phyloP scores from a whole-genome alignment of 2,888 invertebrate genomes.

The Ferdinandea cuprea region DNA sequence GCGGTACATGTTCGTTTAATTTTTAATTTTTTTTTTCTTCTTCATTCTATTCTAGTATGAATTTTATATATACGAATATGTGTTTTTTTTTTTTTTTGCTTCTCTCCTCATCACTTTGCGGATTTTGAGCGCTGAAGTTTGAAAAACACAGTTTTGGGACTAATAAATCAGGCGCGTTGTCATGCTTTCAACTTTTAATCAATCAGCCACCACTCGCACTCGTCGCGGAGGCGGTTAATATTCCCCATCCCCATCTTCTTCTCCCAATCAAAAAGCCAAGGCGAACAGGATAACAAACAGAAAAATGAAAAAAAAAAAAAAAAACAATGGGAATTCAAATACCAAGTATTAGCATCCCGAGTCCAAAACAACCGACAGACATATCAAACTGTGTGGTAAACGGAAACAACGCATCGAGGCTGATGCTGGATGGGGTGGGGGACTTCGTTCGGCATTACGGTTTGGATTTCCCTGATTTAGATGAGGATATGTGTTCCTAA shows the following conservation, averaged over 20 bases:
- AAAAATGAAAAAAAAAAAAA: no score
- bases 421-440: slow-evolving; percentile 19
- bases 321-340: slow-evolving; percentile 44
- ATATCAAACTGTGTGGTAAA: slow-evolving; percentile 69
- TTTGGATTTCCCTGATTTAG: slow-evolving; percentile 40
- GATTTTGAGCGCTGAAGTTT: slow-evolving; percentile 72
- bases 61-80: no score
- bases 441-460: slow-evolving; percentile 38
- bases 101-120: slow-evolving; percentile 51
- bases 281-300: slow-evolving; percentile 16
- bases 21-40: slow-evolving; percentile 66
- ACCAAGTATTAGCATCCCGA: slow-evolving; percentile 68
- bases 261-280: background rate
- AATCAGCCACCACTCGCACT: slow-evolving; percentile 66
- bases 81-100: slow-evolving; percentile 15
- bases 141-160: slow-evolving; percentile 74
- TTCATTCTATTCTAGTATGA: slow-evolving; percentile 16
- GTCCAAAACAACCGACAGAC: slow-evolving; percentile 73
- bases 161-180: slow-evolving; percentile 74
- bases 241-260: slow-evolving; percentile 17
- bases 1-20: slow-evolving; percentile 72
- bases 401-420: slow-evolving; percentile 55
- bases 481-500: slow-evolving; percentile 25
- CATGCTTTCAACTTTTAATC: slow-evolving; percentile 75
- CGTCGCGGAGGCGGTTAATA: slow-evolving; percentile 73